A percentile compares a stretch with the other conserved stretches of the same genome.
Evolutionary conservation across 37 sponge, comb jelly and placozoan species (phyloP).

Genomic region (Chondrosia reniformis): DNA sequence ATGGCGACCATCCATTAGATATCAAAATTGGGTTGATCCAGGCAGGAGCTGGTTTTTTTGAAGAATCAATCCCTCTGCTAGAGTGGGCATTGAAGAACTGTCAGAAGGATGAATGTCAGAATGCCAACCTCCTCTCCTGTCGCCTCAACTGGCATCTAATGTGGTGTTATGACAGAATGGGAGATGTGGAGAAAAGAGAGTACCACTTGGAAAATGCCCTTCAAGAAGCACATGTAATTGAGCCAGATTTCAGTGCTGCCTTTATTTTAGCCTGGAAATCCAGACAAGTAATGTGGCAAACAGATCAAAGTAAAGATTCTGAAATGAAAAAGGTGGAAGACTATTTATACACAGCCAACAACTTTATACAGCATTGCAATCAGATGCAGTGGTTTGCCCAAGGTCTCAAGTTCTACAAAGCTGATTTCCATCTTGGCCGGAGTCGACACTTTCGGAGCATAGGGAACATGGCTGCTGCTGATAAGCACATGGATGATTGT

Average conservation of each 20-base stretch:
- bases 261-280: slow-evolving; percentile 12
- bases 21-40: neutral
- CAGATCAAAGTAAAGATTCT: neutral
- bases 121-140: neutral
- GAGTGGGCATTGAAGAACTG: neutral
- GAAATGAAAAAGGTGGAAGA: neutral
- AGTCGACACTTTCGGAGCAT: no score
- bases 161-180: slow-evolving; percentile 20
- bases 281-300: neutral
- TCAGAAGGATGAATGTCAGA: neutral
- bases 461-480: neutral
- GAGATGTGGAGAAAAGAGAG: neutral
- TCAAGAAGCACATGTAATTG: neutral
- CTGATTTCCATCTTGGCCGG: neutral
- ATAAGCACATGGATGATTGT: neutral
- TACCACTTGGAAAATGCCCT: neutral
- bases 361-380: neutral
- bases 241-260: slow-evolving; percentile 20
- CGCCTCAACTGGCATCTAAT: slow-evolving; percentile 17
- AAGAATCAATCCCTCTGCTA: slow-evolving; percentile 4
- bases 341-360: neutral
- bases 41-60: slow-evolving; percentile 9
- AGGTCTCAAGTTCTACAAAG: slow-evolving; percentile 1
- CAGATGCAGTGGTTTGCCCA: slow-evolving; percentile 18
- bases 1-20: neutral